Percentiles rank a stretch among this genome's conserved stretches.
phyloP scores from a whole-genome alignment of 2,113 vertebrate species.

The Solenodon paradoxus region DNA sequence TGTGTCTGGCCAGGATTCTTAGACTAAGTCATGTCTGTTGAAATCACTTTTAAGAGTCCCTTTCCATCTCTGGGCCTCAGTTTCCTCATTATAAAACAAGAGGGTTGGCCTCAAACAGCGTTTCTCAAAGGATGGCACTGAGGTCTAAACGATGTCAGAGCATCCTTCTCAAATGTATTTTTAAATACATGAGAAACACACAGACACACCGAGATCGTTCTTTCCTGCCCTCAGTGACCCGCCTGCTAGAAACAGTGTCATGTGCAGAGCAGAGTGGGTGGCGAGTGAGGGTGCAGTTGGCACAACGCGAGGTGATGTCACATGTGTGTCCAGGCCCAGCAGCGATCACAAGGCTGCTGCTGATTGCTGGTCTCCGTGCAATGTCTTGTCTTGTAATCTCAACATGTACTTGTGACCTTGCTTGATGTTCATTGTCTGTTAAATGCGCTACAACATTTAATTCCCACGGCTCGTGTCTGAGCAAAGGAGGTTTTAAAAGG shows the following conservation, averaged over 20 bases:
- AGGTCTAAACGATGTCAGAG: not conserved
- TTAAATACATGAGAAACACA: not conserved
- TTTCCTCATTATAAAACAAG: not conserved
- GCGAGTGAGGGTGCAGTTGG: fast-evolving
- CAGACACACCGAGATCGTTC: not conserved
- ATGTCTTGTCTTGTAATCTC: slow-evolving; percentile 58
- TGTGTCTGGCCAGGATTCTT: not conserved
- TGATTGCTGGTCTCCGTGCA: not conserved
- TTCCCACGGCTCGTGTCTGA: not conserved
- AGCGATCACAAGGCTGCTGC: not conserved
- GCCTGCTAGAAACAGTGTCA: not conserved
- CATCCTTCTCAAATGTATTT: not conserved
- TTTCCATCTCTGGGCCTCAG: not conserved
- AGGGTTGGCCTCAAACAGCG: not conserved
- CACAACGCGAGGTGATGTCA: fast-evolving
- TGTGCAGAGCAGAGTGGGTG: not conserved
- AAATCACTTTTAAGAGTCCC: not conserved
- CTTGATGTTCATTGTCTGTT: slow-evolving; percentile 49
- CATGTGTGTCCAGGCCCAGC: not conserved
- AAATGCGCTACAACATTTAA: slow-evolving; percentile 49
- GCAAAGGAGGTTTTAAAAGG: not conserved
- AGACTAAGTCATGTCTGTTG: not conserved
- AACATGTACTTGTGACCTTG: slow-evolving; percentile 47
- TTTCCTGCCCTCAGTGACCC: not conserved
- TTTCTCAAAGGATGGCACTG: not conserved